Evolutionary conservation across 2,888 invertebrate genomes (phyloP), one percentile per base, ranked within the genome.

Genomic region (Lochmaea capreae): DNA sequence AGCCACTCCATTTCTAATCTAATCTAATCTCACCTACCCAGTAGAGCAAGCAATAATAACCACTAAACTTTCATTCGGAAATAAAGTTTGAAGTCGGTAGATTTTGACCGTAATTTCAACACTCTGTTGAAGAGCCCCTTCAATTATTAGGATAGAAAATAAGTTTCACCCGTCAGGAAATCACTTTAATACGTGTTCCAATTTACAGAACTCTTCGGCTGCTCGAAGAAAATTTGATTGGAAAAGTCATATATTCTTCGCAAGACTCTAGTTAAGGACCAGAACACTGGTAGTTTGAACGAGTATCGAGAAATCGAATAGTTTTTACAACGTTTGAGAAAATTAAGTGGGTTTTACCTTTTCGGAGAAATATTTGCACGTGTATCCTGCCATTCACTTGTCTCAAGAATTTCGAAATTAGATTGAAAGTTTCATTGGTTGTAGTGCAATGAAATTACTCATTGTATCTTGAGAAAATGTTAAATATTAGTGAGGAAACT

Each of bases 101-200:
- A 63, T 57, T 63, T 63, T 63, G 63, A 70, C 70, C 70, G 63
- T 54, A 63, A 70, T 69, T 68, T 69, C 69, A 42, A 63, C 63
- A 63, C 57, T 63, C 22, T 57, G 54, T 70, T 57, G 62, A 69
- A 70, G 43, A 52, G 54, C 70, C 70, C 22, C 63, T 70, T 63
- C 63, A 70, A 70, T 70, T 33, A 33, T 33, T 70, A 63, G 63
- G 59, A 62, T 12, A 70, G 63, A 62, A 70, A 70, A 42, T 70
- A 70, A 70, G 63, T 63, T 70, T 63, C 43, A 63, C 18, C 43
- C 63, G 70, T 70, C 70, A 63, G 63, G 63, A 63, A 70, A 70
- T 70, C 70, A 70, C 54, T 70, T 70, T 52, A 70, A 70, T 63
- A 70, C 70, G 70, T 70, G 70, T 70, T 70, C 70, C 70, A 70